phyloP scores from a whole-genome alignment of 1,140 invertebrate species.

The Drosophila bocqueti region DNA sequence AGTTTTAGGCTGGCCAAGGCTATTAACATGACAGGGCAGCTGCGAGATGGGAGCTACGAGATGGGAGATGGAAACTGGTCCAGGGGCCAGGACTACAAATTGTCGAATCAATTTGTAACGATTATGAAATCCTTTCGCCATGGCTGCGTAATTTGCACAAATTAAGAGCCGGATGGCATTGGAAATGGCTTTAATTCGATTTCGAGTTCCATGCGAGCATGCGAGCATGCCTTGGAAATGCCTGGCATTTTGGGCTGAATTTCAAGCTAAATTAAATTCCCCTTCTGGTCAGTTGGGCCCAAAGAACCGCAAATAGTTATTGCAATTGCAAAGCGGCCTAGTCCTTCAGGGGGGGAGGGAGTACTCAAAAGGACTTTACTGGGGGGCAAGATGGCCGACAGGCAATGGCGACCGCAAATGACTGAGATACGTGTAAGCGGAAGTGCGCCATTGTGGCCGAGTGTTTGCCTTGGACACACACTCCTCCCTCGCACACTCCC shows the following conservation, averaged over 20 bases:
- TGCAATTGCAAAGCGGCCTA: constrained; percentile 60
- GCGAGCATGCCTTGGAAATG: constrained; percentile 9
- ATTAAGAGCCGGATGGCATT: constrained; percentile 15
- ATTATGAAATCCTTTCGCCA: constrained; percentile 52
- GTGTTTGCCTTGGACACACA: constrained; percentile 24
- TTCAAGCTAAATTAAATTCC: constrained; percentile 77
- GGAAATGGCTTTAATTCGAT: constrained; percentile 19
- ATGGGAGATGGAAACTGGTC: too few species aligned
- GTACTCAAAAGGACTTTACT: not conserved
- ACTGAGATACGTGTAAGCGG: constrained; percentile 43
- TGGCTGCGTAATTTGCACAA: constrained; percentile 43
- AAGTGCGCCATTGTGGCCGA: constrained; percentile 30
- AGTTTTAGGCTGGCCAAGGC: constrained; percentile 11
- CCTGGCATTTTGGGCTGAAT: constrained; percentile 25
- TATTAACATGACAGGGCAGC: constrained; percentile 26
- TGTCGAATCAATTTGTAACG: constrained; percentile 59
- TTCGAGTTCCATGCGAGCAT: constrained; percentile 1
- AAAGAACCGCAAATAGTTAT: constrained; percentile 73
- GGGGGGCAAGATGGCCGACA: constrained; percentile 35
- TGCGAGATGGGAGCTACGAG: not conserved
- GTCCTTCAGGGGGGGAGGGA: not conserved
- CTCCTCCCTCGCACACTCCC: constrained; percentile 1
- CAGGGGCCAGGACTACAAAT: constrained; percentile 36
- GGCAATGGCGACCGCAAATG: constrained; percentile 55
- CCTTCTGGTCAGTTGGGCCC: constrained; percentile 49